phyloP scores from a whole-genome alignment of 2,888 invertebrate species.

The Linnaemya vulpina region DNA sequence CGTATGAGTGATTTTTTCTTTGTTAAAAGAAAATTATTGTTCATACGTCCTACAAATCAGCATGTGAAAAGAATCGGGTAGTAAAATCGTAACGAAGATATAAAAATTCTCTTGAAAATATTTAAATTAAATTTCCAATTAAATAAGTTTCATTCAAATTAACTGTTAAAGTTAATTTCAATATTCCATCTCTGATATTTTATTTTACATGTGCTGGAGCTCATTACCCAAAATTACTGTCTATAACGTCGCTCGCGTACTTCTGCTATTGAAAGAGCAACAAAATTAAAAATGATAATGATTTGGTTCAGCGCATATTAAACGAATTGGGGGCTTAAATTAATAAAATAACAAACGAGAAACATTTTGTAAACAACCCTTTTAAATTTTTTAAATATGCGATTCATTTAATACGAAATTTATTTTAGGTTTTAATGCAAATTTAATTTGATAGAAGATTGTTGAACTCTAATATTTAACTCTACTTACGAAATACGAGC shows the following conservation, averaged over 20 bases:
- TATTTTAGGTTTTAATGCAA: too few relatives aligned
- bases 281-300: background rate
- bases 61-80: too few relatives aligned
- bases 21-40: too few relatives aligned
- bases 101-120: too few relatives aligned
- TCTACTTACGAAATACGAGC: too few relatives aligned
- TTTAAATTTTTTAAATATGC: background rate
- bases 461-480: too few relatives aligned
- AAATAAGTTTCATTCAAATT: background rate
- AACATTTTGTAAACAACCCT: background rate
- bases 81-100: too few relatives aligned
- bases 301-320: background rate
- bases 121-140: background rate
- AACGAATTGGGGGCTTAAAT: background rate
- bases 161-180: background rate
- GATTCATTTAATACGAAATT: too few relatives aligned
- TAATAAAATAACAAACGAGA: background rate
- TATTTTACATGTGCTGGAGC: background rate
- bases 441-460: too few relatives aligned
- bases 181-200: background rate
- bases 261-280: background rate
- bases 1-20: too few relatives aligned
- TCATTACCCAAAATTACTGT: background rate
- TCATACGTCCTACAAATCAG: too few relatives aligned
- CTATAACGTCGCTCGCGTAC: background rate